Evolutionary conservation across 2,797 vertebrate genomes (phyloP), one percentile per base, ranked within the genome.

Genomic region (Fratercula arctica): DNA sequence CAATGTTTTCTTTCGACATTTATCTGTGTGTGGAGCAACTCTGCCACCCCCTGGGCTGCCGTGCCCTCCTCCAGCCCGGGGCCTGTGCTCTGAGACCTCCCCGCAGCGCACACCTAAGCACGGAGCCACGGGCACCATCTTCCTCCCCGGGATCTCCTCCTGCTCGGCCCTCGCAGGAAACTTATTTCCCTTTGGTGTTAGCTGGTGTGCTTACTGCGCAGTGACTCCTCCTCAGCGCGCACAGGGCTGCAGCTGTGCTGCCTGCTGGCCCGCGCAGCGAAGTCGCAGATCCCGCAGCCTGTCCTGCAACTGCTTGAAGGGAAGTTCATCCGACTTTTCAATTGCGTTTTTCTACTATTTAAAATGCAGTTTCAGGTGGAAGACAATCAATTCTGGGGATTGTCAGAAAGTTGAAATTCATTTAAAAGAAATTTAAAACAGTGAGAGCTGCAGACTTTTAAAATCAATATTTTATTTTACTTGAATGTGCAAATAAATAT

Each of bases 401-500:
- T 3, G 16, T 16, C 26, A 41, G 31, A 13, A 76, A 70, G 39
- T 28, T 61, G 17, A 11, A 26, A 35, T 60, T 5, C 7, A 33
- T 8, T 23, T 24, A 13, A 50, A 85, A 75, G 2, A 67, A 85
- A 67, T 1, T 1, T 4, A 17, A 39, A 81, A 8, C 78, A 19
- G 8, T 1, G 23, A 59, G 41, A 87, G 41, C 29, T 56, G 64
- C 67, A 8, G 83, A 88, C 76, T 96, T 97, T 95, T 94, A 82
- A 97, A 97, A 75, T 96, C 96, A 96, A 72, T 95, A 96, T 96
- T 98, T 98, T 98, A 97, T 96, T 97, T 97, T 95, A 97, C 97
- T 98, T 97, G 97, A 97, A 98, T 98, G 98, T 98, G 98, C 98
- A 98, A 98, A 98, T 98, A 98, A 98, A 98, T 98, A 98, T 97